phyloP scores from a whole-genome alignment of 1,140 invertebrate species.

The Aphis gossypii region DNA sequence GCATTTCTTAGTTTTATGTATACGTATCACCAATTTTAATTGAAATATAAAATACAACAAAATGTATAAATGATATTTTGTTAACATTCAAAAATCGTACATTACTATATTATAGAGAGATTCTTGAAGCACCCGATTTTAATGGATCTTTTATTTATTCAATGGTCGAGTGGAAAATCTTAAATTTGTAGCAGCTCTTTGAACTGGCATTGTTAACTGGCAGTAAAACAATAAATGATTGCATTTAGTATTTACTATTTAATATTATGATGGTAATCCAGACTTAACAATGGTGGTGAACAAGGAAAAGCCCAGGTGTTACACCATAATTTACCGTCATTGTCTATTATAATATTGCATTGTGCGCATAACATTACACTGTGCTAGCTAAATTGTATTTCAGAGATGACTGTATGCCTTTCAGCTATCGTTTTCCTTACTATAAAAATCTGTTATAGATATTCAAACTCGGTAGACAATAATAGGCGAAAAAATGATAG shows the following conservation, averaged over 20 bases:
- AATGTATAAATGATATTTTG: not conserved
- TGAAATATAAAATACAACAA: not conserved
- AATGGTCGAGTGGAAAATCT: not conserved
- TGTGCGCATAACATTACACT: not conserved
- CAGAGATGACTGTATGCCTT: not conserved
- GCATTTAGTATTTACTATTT: not conserved
- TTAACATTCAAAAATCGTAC: not conserved
- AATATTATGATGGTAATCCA: not conserved
- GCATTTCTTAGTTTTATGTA: not conserved
- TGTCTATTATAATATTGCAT: not conserved
- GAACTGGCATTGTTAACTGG: not conserved
- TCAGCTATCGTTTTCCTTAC: not conserved
- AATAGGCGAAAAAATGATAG: not conserved
- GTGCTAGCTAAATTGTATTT: not conserved
- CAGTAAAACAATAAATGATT: constrained; percentile 8
- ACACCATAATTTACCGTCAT: not conserved
- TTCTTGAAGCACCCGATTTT: not conserved
- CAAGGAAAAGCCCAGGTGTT: not conserved
- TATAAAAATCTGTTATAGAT: not conserved
- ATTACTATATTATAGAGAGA: not conserved
- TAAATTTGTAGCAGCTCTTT: not conserved
- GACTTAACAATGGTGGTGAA: not conserved
- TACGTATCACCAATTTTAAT: not conserved
- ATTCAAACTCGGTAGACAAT: not conserved
- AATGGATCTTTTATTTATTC: not conserved